Base-by-base conservation (phyloP, 2,113 vertebrate species). In the Hippocampus comes region DNA sequence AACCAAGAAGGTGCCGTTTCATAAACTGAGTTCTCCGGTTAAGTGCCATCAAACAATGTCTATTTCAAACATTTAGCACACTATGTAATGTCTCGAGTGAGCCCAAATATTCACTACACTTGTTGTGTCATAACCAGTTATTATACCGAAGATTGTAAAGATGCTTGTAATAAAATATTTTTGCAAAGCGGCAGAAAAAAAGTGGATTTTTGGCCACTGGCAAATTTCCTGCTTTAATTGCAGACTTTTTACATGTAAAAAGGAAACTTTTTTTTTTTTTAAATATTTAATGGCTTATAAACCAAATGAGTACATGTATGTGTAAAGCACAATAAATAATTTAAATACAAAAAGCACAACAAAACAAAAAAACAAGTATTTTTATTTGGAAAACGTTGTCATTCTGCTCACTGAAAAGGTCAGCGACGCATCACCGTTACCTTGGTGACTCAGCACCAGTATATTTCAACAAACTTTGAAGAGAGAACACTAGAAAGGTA, bases 91-190 rank as follows among this genome's bases (percentile, higher is more conserved):
- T 63, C 78, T 66, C 74, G 82, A 68, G 71, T 85, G 73, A 74
- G 57, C 69, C 68, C 67, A 84, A 48, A 49, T 83, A 76, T 67
- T 84, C 71, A 77, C 25, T 78, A 70, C 48, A 42, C 67, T 77
- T 63, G 71, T 78, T 82, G 71, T 70, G 49, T 86, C 78, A 82
- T 84, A 88, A 85, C 82, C 82, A 74, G 67, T 71, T 77, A 75
- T 34, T 82, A 82, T 79, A 74, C 83, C 84, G 87, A 86, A 83
- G 86, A 77, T 80, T 90, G 83, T 90, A 90, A 86, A 84, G 74
- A 81, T 0, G 79, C 81, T 79, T 86, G 86, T 79, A 91, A 90
- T 90, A 91, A 91, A 90, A 76, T 74, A 68, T 82, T 81, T 81
- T 48, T 79, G 65, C 49, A 72, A 86, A 74, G 42, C 41, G 76